Conservation (phyloP, 2,797 vertebrate species). For the Varecia variegata region DNA sequence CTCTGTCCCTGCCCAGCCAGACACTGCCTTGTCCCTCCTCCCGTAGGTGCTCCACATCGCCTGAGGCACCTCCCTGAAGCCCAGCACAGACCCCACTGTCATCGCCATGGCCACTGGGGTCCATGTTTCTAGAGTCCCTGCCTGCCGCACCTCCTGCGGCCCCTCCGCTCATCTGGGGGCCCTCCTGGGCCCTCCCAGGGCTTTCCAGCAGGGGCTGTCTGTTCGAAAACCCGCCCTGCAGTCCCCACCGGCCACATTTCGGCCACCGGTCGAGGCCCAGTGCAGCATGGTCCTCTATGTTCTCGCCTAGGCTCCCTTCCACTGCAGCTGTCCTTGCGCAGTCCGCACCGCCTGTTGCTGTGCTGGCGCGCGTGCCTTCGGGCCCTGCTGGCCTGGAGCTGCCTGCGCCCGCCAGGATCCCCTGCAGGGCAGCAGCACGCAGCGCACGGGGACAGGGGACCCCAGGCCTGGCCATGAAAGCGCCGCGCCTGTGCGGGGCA, state of each 20-base stretch:
- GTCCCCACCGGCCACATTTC: background rate
- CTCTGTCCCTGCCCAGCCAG: background rate
- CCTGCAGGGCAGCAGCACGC: fast-evolving
- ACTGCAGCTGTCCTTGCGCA: background rate
- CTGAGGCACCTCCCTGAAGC: background rate
- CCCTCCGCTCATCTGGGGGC: too few species aligned
- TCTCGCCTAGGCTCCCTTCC: background rate
- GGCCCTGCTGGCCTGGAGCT: background rate
- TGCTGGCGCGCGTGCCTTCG: background rate
- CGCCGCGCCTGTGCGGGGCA: too few species aligned
- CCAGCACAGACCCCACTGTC: too few species aligned
- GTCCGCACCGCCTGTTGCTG: fast-evolving
- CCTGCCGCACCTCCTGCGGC: background rate
- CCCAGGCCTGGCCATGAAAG: background rate
- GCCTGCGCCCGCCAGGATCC: fast-evolving
- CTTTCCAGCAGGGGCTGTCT: background rate
- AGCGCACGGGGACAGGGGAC: fast-evolving
- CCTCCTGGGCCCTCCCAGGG: too few species aligned
- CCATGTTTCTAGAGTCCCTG: background rate
- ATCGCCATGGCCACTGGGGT: background rate
- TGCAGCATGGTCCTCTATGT: background rate
- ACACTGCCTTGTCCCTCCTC: background rate
- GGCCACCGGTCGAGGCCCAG: background rate
- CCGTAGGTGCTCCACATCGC: background rate
- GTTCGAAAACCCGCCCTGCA: background rate